Evolutionary conservation across 2,797 vertebrate species (phyloP).

Genomic region (Anguilla megastoma): DNA sequence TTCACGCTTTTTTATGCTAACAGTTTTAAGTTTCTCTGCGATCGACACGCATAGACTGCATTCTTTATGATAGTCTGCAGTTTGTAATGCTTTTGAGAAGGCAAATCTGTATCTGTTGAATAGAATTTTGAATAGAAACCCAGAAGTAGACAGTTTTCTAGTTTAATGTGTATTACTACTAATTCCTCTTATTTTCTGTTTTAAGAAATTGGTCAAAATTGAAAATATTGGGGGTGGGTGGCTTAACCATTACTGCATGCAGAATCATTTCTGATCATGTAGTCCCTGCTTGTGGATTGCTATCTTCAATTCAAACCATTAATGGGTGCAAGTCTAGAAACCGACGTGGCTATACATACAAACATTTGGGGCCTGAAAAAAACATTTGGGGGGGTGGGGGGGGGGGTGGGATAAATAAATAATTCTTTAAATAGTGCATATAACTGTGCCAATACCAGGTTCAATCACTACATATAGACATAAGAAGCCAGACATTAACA

Average conservation of each 20-base stretch:
- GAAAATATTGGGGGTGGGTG: too few species aligned
- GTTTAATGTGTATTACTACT: too few species aligned
- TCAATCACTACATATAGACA: not conserved
- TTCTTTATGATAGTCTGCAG: not conserved
- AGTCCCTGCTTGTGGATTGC: too few species aligned
- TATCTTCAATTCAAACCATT: not conserved
- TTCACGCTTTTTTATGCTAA: not conserved
- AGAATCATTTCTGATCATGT: too few species aligned
- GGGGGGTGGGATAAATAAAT: not conserved
- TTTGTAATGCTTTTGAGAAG: not conserved
- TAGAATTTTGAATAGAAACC: not conserved
- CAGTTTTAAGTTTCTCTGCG: not conserved
- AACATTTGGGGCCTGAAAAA: not conserved
- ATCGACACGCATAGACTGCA: not conserved
- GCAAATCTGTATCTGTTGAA: not conserved
- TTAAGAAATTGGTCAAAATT: too few species aligned
- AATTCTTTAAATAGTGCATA: not conserved
- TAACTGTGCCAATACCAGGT: not conserved
- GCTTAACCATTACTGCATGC: too few species aligned
- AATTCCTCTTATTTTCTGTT: too few species aligned
- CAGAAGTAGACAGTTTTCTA: too few species aligned
- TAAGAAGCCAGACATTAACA: not conserved
- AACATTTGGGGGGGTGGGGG: not conserved
- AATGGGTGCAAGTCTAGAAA: not conserved
- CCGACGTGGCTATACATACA: not conserved